These are phyloP conservation scores for Picus viridis DNA, from an alignment of 2,797 vertebrate species.

Conservation along the genomic window DNA sequence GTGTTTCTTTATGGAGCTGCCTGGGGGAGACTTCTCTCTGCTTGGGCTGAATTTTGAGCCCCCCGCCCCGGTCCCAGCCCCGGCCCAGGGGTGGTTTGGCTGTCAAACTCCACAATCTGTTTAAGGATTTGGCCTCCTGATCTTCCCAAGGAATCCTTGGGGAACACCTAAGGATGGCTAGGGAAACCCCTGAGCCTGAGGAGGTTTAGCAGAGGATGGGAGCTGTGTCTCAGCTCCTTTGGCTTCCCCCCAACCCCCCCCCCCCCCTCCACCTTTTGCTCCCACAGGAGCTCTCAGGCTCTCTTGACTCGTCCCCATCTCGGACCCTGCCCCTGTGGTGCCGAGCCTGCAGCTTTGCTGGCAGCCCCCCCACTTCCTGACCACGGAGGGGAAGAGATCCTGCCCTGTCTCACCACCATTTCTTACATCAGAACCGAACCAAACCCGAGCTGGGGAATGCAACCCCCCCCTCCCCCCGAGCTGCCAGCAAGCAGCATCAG, in stretches of 20 bases:
- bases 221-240: neutral
- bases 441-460: neutral
- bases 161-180: neutral
- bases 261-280: neutral
- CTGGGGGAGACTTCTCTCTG: neutral
- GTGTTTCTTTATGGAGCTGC: neutral
- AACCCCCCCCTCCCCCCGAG: neutral
- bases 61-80: neutral
- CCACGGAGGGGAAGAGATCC: neutral
- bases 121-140: neutral
- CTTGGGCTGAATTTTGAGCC: neutral
- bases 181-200: neutral
- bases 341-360: neutral
- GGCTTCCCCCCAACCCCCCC: neutral
- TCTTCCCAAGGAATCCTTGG: neutral
- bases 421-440: neutral
- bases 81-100: neutral
- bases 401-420: neutral
- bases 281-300: neutral
- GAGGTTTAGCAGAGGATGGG: neutral
- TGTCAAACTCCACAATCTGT: neutral
- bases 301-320: neutral
- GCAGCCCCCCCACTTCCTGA: fast-evolving
- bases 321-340: neutral
- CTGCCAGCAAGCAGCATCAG: neutral